Base-by-base conservation (phyloP, 2,888 invertebrate species). In the Entomobrya multifasciata region DNA sequence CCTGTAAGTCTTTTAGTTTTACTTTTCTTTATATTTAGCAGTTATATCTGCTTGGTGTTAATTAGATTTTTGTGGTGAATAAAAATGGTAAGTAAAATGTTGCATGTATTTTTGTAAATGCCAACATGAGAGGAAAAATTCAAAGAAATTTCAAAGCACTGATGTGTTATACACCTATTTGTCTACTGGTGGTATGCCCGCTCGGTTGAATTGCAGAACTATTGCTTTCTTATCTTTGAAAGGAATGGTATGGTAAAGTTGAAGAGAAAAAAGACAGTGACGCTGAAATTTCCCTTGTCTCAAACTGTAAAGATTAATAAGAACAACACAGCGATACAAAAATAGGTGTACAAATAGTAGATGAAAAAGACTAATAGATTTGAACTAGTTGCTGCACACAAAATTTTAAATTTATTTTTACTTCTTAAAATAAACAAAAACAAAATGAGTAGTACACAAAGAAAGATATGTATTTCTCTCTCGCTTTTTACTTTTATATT, bases 31-130 rank as follows among this genome's bases (percentile, higher is more conserved):
- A 36, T 6, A 6, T 36, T 8, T 36, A 36, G n/a, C n/a, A n/a
- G n/a, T 36, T 17, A 2, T 49, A 47, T 70, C 70, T 77, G 25
- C 60, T n/a, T n/a, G n/a, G n/a, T n/a, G n/a, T n/a, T 77, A 77
- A 77, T 77, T 57, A 77, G 77, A 77, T 41, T n/a, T n/a, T 36
- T 74, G 36, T 76, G 41, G 20, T 44, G 44, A 77, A 77, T 77
- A 44, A 41, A 41, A 60, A 6, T 30, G 30, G 17, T 4, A 41
- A 6, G 17, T n/a, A 70, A 47, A 44, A 70, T 70, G 22, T 72
- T 52, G 30, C 55, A 70, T 70, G n/a, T 72, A 30, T 30, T 74
- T 36, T 47, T 15, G 5, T n/a, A 17, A 72, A 47, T 72, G 52
- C 25, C 47, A 72, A 49, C n/a, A 27, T 25, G n/a, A 52, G n/a